Conservation (phyloP, 2,888 invertebrate species). For the Diadegma fenestrale region DNA sequence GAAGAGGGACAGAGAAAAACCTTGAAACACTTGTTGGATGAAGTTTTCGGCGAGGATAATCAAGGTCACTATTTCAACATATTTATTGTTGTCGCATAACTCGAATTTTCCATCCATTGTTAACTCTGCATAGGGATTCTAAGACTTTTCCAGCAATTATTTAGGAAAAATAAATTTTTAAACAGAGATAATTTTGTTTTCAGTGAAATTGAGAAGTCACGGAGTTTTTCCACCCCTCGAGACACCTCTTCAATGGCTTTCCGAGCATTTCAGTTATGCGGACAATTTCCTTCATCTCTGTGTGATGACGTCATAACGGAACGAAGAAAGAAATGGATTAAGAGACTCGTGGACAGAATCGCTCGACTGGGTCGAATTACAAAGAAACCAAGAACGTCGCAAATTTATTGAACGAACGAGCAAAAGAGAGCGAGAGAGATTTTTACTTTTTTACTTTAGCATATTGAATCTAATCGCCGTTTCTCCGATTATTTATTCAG, state of each 20-base stretch:
- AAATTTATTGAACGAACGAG: slow-evolving; percentile 35
- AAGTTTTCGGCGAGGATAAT: slow-evolving; percentile 87
- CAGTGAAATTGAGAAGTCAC: slow-evolving; percentile 93
- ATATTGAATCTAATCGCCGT: slow-evolving; percentile 10
- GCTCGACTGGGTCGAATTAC: not conserved
- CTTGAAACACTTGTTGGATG: slow-evolving; percentile 89
- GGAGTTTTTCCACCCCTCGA: slow-evolving; percentile 95
- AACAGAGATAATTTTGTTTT: slow-evolving; percentile 78
- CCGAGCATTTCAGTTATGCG: slow-evolving; percentile 98
- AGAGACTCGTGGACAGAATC: slow-evolving; percentile 12
- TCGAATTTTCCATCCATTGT: too few species aligned
- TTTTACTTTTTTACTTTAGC: slow-evolving; percentile 73
- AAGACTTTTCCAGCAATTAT: not conserved
- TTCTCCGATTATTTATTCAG: slow-evolving; percentile 39
- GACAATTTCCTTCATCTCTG: slow-evolving; percentile 98
- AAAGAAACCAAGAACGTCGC: not conserved
- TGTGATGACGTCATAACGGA: slow-evolving; percentile 83
- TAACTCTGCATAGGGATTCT: too few species aligned
- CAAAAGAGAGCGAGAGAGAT: slow-evolving; percentile 44
- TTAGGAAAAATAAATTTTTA: not conserved
- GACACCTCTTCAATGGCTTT: slow-evolving; percentile 98
- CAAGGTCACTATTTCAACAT: slow-evolving; percentile 36
- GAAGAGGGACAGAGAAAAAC: slow-evolving; percentile 91
- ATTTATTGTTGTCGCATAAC: too few species aligned
- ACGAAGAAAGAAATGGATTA: slow-evolving; percentile 3